Base-by-base conservation (phyloP, 2,113 vertebrate species). In the Odontesthes bonariensis region DNA sequence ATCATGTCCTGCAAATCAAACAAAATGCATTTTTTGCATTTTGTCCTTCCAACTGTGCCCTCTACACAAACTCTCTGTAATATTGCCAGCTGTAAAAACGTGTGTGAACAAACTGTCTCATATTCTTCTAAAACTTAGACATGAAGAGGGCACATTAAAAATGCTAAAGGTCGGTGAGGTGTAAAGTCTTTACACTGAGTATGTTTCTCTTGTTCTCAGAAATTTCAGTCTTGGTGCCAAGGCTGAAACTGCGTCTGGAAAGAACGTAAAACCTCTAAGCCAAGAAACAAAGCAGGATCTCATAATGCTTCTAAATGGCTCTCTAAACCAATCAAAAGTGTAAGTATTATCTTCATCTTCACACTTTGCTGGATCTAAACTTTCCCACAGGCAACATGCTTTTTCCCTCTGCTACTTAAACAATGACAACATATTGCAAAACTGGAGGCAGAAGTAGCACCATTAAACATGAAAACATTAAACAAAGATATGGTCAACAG, bases 141-240 rank as follows among this genome's bases (percentile, higher is more conserved):
- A n/a, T n/a, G 27, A 27, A 27, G 1, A 27, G 27, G 27, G 3
- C 27, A 27, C 27, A 27, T 2, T 27, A 27, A 3, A 27, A 27
- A 27, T 2, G 27, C 27, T 27, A 27, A 27, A 27, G 27, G 27
- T 27, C 27, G 27, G 27, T 27, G 27, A 27, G 27, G 27, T 27
- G 3, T 27, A 27, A 27, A 27, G 27, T 17, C 16, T 44, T 12
- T 44, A 8, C 42, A 44, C 6, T 22, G 27, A 20, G 17, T 63
- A 4, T 57, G 33, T 55, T 91, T 86, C 69, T 81, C 1, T 20
- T 81, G 40, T 33, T 82, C 64, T 77, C 87, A 99, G 97, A 91
- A 96, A 98, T 83, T 57, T 95, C 63, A 95, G 73, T 79, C 93
- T 96, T 52, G 97, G 97, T 79, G 97, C 97, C 83, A 98, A 98